Percentiles rank a stretch among this genome's conserved stretches.
Conservation (phyloP, 2,888 invertebrate genomes). For the Villa cingulata region DNA sequence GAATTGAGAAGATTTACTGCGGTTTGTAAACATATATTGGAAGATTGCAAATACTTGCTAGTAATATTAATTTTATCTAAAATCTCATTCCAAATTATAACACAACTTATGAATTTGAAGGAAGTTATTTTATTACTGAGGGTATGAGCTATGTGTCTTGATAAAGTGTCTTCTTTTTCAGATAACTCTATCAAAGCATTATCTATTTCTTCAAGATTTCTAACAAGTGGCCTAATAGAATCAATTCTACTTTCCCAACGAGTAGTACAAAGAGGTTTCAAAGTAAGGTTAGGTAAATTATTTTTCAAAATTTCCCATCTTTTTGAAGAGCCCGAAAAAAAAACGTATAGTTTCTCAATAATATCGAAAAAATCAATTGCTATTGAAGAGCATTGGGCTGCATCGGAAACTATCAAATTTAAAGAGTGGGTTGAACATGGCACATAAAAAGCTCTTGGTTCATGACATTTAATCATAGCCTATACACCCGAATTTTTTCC, state of each 20-base stretch:
- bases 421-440: constrained; percentile 19
- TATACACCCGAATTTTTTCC: constrained; percentile 19
- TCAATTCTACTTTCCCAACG: constrained; percentile 2
- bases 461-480: constrained; percentile 16
- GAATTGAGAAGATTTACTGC: too few relatives aligned
- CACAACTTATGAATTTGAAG: constrained; percentile 5
- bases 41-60: neutral
- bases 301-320: constrained; percentile 11
- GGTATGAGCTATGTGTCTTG: constrained; percentile 1
- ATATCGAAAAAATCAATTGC: constrained; percentile 17
- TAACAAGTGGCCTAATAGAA: neutral
- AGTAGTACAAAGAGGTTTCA: constrained; percentile 7
- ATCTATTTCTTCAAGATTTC: neutral
- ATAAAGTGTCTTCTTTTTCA: neutral
- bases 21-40: too few relatives aligned
- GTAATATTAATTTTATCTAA: constrained; percentile 5
- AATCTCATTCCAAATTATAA: constrained; percentile 6
- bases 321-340: constrained; percentile 19
- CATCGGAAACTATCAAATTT: constrained; percentile 23
- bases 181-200: neutral
- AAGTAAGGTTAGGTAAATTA: constrained; percentile 2
- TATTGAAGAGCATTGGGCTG: constrained; percentile 15
- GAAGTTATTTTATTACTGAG: constrained; percentile 5
- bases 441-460: constrained; percentile 19
- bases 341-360: constrained; percentile 18